Percentiles rank a stretch among this genome's conserved stretches.
Evolutionary conservation across 37 sponge, comb jelly and placozoan genomes (phyloP).

Genomic region (Sycon ciliatum): DNA sequence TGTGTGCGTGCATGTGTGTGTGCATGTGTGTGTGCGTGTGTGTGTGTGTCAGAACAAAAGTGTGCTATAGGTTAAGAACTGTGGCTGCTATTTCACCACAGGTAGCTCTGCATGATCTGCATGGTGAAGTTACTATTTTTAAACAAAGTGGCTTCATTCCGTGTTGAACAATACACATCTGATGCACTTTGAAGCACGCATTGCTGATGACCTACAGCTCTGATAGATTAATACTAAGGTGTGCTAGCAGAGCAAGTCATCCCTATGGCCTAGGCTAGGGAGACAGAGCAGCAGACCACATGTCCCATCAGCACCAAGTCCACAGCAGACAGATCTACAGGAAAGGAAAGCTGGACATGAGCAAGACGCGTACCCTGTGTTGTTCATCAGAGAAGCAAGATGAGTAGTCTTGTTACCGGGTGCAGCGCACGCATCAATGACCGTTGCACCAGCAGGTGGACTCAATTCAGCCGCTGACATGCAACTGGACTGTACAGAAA

Average conservation of each 20-base stretch:
- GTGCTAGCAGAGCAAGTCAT: no score
- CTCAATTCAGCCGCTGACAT: constrained; percentile 62
- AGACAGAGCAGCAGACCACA: neutral
- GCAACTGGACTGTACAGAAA: constrained; percentile 65
- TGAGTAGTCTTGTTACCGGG: constrained; percentile 96
- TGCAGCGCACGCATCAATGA: constrained; percentile 96
- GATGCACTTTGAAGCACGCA: neutral
- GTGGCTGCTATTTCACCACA: neutral
- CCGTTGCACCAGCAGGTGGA: constrained; percentile 54
- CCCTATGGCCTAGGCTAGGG: no score
- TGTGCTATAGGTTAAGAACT: neutral
- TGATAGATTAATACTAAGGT: no score
- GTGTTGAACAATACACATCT: neutral
- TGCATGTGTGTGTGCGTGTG: neutral
- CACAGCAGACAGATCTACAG: neutral
- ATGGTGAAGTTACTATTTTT: neutral
- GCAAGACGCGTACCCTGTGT: constrained; percentile 44
- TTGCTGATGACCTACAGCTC: no score
- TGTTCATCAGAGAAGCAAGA: constrained; percentile 62
- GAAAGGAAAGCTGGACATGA: neutral
- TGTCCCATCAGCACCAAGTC: neutral
- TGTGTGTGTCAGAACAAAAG: neutral
- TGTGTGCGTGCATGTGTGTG: neutral
- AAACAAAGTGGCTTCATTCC: neutral
- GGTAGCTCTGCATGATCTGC: neutral